Conservation (phyloP, 2,888 invertebrate species). For the Liodrosophila aerea region DNA sequence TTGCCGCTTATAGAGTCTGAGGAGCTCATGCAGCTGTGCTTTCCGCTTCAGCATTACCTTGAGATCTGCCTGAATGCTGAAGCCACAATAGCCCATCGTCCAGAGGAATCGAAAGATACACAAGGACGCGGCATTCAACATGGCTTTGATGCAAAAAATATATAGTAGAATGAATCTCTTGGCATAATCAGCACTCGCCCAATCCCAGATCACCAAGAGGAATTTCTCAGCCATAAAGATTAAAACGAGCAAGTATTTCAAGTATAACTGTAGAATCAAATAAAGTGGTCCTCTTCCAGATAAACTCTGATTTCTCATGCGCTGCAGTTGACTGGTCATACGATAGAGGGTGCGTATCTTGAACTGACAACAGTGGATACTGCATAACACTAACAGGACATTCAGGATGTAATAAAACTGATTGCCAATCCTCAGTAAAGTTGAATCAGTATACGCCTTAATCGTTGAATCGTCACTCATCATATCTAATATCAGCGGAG, state of each 20-base stretch:
- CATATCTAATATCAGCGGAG: not conserved
- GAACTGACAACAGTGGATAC: no score
- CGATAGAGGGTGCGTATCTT: no score
- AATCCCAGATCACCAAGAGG: no score
- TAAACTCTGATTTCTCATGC: not conserved
- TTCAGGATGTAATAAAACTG: no score
- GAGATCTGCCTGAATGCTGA: not conserved
- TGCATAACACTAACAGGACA: no score
- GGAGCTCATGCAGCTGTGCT: not conserved
- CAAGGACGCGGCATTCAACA: not conserved
- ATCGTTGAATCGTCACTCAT: no score
- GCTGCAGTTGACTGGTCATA: no score
- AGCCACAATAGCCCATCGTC: constrained; percentile 4
- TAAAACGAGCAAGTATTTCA: not conserved
- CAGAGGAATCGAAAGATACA: constrained; percentile 6
- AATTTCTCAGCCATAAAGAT: not conserved
- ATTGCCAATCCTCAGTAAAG: no score
- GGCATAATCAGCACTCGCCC: no score
- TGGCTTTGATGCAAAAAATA: not conserved
- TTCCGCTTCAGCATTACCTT: not conserved
- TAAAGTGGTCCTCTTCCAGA: not conserved
- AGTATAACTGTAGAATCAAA: not conserved
- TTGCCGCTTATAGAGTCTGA: not conserved
- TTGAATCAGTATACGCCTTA: no score
- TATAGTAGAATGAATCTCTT: not conserved